Conservation (phyloP, 2,797 vertebrate species). For the Pangasius macronema region DNA sequence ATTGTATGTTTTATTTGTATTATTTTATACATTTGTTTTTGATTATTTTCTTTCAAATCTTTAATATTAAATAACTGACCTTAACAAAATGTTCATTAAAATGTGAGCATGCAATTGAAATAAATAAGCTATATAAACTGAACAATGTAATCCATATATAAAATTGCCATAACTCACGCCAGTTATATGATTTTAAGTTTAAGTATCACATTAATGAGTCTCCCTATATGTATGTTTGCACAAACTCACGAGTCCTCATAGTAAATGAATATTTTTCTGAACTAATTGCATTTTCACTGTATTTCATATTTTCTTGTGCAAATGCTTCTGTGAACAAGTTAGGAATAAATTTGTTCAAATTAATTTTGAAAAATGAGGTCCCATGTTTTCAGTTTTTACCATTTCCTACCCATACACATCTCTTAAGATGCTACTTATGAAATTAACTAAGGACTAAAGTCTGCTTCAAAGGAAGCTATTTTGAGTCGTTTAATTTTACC, state of each 20-base stretch:
- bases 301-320: background rate
- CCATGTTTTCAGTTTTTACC: background rate
- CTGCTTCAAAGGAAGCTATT: background rate
- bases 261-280: background rate
- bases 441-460: background rate
- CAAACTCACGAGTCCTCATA: background rate
- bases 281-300: too few species aligned
- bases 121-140: background rate
- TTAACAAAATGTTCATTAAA: background rate
- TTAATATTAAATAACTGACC: background rate
- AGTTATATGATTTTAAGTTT: background rate
- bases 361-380: background rate
- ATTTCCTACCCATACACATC: background rate
- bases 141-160: background rate
- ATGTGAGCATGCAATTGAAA: background rate
- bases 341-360: background rate
- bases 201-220: background rate
- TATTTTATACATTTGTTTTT: background rate
- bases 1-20: background rate
- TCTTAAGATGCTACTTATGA: background rate
- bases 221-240: background rate
- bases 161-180: background rate
- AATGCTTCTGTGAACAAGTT: background rate
- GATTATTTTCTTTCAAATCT: background rate
- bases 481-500: background rate